A percentile compares a stretch with the other conserved stretches of the same genome.
phyloP scores from a whole-genome alignment of 2,888 invertebrate species.

The Cyaniris semiargus region DNA sequence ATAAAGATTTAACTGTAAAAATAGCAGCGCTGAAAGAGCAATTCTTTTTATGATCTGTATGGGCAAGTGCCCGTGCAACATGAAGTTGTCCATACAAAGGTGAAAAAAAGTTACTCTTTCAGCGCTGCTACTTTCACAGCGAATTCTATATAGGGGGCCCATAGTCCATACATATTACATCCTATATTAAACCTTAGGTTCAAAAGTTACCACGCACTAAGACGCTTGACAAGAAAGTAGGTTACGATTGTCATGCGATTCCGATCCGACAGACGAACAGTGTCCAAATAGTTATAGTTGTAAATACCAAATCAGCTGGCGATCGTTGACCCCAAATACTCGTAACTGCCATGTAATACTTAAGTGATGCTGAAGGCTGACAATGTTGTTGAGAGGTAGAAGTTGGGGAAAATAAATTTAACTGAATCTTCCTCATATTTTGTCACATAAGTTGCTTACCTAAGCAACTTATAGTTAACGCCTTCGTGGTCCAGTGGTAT shows the following conservation, averaged over 20 bases:
- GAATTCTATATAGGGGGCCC: no score
- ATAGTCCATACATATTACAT: no score
- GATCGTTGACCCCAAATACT: constrained; percentile 4
- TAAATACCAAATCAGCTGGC: constrained; percentile 33
- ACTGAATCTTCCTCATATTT: background rate
- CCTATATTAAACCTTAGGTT: no score
- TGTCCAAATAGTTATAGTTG: constrained; percentile 39
- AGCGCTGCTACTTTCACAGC: no score
- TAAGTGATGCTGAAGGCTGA: background rate
- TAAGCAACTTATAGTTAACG: no score
- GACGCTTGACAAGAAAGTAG: constrained; percentile 37
- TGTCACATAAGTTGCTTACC: background rate
- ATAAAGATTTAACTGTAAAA: no score
- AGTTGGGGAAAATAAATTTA: background rate
- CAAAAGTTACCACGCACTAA: background rate
- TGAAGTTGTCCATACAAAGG: no score
- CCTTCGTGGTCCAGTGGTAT: no score
- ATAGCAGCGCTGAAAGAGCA: no score
- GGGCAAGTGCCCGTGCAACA: no score
- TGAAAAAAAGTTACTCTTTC: no score
- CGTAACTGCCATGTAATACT: background rate
- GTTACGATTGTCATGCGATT: constrained; percentile 39
- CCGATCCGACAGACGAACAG: constrained; percentile 35
- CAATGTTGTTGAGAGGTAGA: background rate
- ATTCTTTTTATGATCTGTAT: no score